Base-by-base conservation (phyloP, 2,888 invertebrate species). In the Arctia plantaginis region DNA sequence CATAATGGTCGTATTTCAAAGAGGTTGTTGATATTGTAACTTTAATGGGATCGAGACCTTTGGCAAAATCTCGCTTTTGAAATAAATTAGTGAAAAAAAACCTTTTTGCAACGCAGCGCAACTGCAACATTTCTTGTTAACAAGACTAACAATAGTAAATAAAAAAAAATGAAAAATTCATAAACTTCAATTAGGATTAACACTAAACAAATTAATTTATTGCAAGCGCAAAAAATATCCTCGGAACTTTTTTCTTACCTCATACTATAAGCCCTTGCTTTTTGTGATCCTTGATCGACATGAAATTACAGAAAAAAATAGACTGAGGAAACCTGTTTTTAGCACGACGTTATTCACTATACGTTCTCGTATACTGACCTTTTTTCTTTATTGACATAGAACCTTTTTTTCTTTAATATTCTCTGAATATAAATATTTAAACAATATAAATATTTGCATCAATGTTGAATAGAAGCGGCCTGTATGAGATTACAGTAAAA, bases 401-500 rank as follows among this genome's bases (percentile, higher is more conserved):
- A 55, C n/a, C 3, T 0, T 10, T n/a, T 55, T 55, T 23, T n/a
- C n/a, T 6, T n/a, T 59, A 27, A 59, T 27, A 4, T 59, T 27
- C 59, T n/a, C 55, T 10, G n/a, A 55, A n/a, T n/a, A 55, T 55
- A 55, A 55, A 55, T 27, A 59, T 59, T 59, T 27, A 27, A 15
- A 15, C 15, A 15, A 27, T 3, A 27, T 6, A 27, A 59, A 59
- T 27, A 27, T 59, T 59, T 59, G 13, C 27, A 59, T 13, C 59
- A 59, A 15, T 59, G 27, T 59, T 59, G n/a, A 27, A 27, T 13
- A 15, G n/a, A n/a, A 55, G 0, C 27, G 15, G 0, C 6, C 27
- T 59, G 27, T 59, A 59, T 27, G 27, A 27, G 81, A 70, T 83
- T 73, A 62, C 67, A 33, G 66, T 59, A 72, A 71, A 67, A 66